phyloP scores from a whole-genome alignment of 2,888 invertebrate genomes.

The Heliconius aoede region DNA sequence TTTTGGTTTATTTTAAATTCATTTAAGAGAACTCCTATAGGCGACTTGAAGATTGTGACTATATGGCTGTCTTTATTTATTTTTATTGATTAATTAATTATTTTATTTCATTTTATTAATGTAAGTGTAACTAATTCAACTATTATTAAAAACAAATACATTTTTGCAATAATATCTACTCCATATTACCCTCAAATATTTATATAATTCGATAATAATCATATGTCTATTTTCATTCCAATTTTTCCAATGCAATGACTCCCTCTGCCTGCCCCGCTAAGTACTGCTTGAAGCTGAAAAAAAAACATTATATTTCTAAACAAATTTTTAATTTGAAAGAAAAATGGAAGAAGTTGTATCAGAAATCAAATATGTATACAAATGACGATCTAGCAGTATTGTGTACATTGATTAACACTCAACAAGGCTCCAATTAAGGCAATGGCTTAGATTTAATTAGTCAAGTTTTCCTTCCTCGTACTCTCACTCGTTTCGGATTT shows the following conservation, averaged over 20 bases:
- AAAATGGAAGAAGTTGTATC: neutral
- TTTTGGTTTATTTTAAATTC: neutral
- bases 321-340: neutral
- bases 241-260: neutral
- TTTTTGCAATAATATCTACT: too few species aligned
- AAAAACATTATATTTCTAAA: neutral
- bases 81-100: too few species aligned
- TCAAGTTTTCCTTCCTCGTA: constrained; percentile 38
- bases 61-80: too few species aligned
- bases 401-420: constrained; percentile 49
- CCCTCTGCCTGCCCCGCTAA: neutral
- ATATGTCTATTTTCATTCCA: too few species aligned
- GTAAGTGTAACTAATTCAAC: too few species aligned
- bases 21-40: too few species aligned
- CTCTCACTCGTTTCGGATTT: constrained; percentile 21
- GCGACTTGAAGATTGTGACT: too few species aligned
- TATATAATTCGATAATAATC: too few species aligned
- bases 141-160: too few species aligned
- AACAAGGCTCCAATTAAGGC: constrained; percentile 46
- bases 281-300: neutral
- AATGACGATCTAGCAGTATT: constrained; percentile 36
- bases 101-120: too few species aligned
- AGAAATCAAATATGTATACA: constrained; percentile 30
- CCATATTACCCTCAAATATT: too few species aligned
- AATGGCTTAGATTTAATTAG: constrained; percentile 46